Base-by-base conservation (phyloP, 2,888 invertebrate genomes). In the Cecidostiba fungosa region DNA sequence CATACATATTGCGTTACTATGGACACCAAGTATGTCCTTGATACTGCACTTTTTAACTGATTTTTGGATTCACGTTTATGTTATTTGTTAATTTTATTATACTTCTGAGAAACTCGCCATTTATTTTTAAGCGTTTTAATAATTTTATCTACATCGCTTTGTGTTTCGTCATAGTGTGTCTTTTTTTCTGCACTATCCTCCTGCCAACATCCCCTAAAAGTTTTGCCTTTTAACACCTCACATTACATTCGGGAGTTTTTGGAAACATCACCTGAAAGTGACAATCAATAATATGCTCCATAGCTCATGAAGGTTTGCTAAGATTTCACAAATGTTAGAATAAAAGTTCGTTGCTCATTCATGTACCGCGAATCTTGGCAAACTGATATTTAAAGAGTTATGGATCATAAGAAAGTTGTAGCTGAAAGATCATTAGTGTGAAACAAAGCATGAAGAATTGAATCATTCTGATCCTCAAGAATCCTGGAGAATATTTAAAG, bases 391-490 rank as follows among this genome's bases (percentile, higher is more conserved):
- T 79, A 59, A 79, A 82, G 77, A 87, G 84, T 82, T 78, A 78
- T 85, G 85, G 79, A 84, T 29, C 84, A 87, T 84, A 80, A 80
- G 72, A 77, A 73, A 73, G 36, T 78, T 84, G 81, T 82, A 74
- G 77, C 69, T 69, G 80, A 84, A 29, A 47, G 84, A 86, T 59
- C 54, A 81, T 87, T 82, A 86, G 82, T 88, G 86, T 87, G 83
- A 85, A 84, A 84, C 86, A 87, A 90, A 91, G 90, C 91, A 92
- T 91, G 92, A 91, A 91, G 92, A 92, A 87, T 91, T 89, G 90
- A 90, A 90, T 90, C 90, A 90, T 91, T 89, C 91, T 89, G 90
- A 91, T 89, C 90, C 90, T 90, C 90, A 91, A 92, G 91, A 92
- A 84, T 90, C 88, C 89, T 89, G 91, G 91, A 92, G 90, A 91